Base-by-base conservation (phyloP, 2,888 invertebrate genomes). In the Zaprionus lineosus region DNA sequence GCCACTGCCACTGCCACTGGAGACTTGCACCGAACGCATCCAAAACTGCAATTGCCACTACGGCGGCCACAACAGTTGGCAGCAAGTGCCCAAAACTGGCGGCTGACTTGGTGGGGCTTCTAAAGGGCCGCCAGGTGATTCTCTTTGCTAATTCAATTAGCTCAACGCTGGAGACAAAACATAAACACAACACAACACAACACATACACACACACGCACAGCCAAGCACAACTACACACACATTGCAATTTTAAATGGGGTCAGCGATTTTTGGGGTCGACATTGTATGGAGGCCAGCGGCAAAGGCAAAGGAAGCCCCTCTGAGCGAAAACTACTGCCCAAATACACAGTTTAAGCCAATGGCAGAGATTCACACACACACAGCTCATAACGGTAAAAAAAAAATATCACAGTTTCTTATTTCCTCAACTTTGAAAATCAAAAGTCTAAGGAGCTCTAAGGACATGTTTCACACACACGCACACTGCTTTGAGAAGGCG, bases 1-100 rank as follows among this genome's bases (percentile, higher is more conserved):
- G 46, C 39, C 19, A 24, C 9, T 31, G 26, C 39, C 36, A 12
- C 26, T 46, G 48, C 47, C 51, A 40, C 50, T 19, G 16, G 19
- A 58, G 84, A 78, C 78, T 77, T 78, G 85, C 78, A 77, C 78
- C 83, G 74, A 82, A 84, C 85, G 78, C 85, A 82, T 71, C 71
- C 78, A 70, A 59, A 78, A 78, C 59, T 74, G 83, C 85, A 82
- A 78, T 78, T 67, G 84, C 40, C 77, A 52, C 28, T 57, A 19
- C 31, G 52, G 69, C 14, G 31, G 53, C 53, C 31, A 29, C 21
- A 21, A 34, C 50, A 51, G 39, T 47, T 61, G 64, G 41, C 56
- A 56, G 55, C 46, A 37, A 62, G 62, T 29, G 61, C 18, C 57
- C 43, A 62, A 59, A 57, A 37, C 56, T 28, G 52, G 28, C 48